Base-by-base conservation (phyloP, 2,888 invertebrate species). In the Drosophila siamana region DNA sequence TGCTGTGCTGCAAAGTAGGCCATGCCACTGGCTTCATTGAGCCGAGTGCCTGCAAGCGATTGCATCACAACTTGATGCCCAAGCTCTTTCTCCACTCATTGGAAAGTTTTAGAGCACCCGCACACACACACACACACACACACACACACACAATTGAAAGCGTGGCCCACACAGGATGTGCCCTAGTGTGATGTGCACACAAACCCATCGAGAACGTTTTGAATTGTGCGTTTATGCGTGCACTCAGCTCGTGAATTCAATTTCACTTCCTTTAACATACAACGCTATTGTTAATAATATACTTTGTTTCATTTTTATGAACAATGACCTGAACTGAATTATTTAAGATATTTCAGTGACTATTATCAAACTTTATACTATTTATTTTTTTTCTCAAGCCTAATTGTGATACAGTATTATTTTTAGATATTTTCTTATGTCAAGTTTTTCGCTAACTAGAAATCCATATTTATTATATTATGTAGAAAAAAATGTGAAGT, bases 21-120 rank as follows among this genome's bases (percentile, higher is more conserved):
- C 82, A 82, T 72, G 72, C 71, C 69, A 54, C 52, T 68, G 74
- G 78, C 69, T 83, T 69, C 69, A 75, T 70, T 60, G 80, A 59
- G 78, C 59, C 61, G 61, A 54, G 51, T 44, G 67, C 52, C 66
- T 54, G 33, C 33, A 33, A 33, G 19, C 78, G 74, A 85, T 85
- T 87, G 81, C 85, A 81, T 86, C 87, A 74, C 68, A 72, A 77
- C 56, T 71, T 67, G 76, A 65, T 63, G 63, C 55, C 63, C 51
- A 66, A 72, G 43, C 66, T 72, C 51, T 48, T 57, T 6, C 50
- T 36, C 36, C 44, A 51, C 40, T 61, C 64, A 15, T 56, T 72
- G 51, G 56, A 78, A 84, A 82, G 67, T 82, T 81, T 85, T 67
- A 75, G 79, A 71, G 62, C 68, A 46, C 71, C 22, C 51, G 30